These are phyloP conservation scores for Aldrovandia affinis DNA, from an alignment of 2,797 vertebrate genomes.

Conservation along the genomic window DNA sequence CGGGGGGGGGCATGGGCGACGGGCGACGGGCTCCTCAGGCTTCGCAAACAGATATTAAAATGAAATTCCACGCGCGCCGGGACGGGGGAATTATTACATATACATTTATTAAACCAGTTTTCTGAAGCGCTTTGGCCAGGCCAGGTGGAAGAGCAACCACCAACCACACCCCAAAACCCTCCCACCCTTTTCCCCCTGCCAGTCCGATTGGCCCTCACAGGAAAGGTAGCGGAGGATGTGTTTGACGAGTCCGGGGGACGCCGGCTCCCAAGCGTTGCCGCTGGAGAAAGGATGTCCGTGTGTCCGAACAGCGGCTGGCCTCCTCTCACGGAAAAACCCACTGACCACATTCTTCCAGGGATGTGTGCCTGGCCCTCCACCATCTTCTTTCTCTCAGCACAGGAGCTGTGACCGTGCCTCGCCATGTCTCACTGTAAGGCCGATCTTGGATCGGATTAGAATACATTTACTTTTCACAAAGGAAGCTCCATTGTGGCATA, in stretches of 20 bases:
- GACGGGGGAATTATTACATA: no score
- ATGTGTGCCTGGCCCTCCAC: background rate
- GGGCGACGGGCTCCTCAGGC: background rate
- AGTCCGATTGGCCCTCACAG: background rate
- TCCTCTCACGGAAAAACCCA: background rate
- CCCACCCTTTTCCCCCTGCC: background rate
- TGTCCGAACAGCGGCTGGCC: background rate
- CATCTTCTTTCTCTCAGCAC: background rate
- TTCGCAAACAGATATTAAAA: background rate
- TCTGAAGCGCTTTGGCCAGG: background rate
- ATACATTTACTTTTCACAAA: no score
- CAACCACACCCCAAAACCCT: background rate
- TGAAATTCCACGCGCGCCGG: background rate
- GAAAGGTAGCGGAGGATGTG: background rate
- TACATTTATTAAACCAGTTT: no score
- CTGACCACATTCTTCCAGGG: background rate
- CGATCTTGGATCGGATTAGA: no score
- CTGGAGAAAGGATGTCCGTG: constrained; percentile 6
- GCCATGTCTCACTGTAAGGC: no score
- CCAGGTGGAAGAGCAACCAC: background rate
- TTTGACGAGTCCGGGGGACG: background rate
- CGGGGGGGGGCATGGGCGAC: background rate
- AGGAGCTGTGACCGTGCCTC: background rate
- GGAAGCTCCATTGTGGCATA: no score
- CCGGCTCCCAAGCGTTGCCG: background rate